Base-by-base conservation (phyloP, 2,113 vertebrate genomes). In the Elephas maximus region DNA sequence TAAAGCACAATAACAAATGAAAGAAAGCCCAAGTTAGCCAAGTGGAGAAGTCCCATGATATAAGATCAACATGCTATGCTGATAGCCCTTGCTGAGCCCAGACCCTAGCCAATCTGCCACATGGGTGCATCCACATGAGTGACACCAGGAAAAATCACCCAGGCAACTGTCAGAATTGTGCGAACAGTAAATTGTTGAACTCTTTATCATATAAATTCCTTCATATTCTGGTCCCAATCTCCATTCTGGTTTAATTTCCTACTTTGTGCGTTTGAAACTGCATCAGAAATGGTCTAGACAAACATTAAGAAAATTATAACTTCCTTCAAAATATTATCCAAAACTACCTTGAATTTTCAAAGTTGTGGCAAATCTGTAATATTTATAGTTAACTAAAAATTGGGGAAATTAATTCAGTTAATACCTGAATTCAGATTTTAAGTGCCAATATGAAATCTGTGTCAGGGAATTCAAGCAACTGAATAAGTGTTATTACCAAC, bases 231-330 rank as follows among this genome's bases (percentile, higher is more conserved):
- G 12, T 74, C 33, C 45, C 20, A 67, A 44, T 79, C 15, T 93
- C 79, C 37, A 62, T 48, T 80, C 67, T 2, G 71, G 44, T 30
- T 85, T 45, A 83, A 33, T 57, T 71, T 83, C 65, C 11, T 51
- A 65, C 48, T 83, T 51, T 11, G 1, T 83, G 41, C 5, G 30
- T 79, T 96, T 87, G 18, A 94, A 67, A 24, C 8, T 24, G 60
- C 63, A 73, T 77, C 81, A 87, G n/a, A 65, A 89, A 95, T 65
- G 88, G 81, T 57, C 77, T 23, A 93, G 71, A 90, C 51, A 94
- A 93, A 81, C 79, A 87, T 48, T 87, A 88, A 77, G 41, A 91
- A 37, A 44, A 78, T 44, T 30, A 28, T 82, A 89, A 96, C 17
- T 94, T 93, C 91, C 60, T 71, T 88, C 78, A 80, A 14, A 86